These are phyloP conservation scores for Eledone cirrhosa DNA, from an alignment of 2,888 invertebrate genomes.

Conservation along the genomic window DNA sequence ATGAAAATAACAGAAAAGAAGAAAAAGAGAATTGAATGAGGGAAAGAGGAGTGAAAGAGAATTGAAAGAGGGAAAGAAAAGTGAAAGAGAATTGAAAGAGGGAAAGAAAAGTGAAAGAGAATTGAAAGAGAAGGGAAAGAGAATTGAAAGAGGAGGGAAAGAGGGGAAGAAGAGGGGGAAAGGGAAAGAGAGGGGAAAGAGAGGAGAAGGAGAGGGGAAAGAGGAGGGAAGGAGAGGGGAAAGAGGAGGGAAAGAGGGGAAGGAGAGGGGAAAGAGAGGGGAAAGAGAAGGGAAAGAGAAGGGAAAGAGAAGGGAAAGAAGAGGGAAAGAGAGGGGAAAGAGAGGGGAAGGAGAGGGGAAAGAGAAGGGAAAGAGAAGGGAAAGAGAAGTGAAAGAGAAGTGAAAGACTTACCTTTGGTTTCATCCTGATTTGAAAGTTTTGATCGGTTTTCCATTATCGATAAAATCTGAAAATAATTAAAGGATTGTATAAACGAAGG, in stretches of 20 bases:
- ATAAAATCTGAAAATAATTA: neutral
- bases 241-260: neutral
- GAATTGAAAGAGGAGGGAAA: neutral
- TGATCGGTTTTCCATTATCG: constrained; percentile 17
- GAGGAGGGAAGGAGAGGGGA: neutral
- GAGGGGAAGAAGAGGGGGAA: neutral
- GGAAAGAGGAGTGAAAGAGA: neutral
- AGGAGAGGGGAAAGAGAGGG: neutral
- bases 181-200: neutral
- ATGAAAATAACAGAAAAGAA: neutral
- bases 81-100: constrained; percentile 33
- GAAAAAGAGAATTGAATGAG: neutral
- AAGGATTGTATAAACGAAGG: too few relatives aligned
- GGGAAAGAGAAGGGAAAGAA: neutral
- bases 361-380: neutral
- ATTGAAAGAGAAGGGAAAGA: constrained; percentile 32
- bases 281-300: neutral
- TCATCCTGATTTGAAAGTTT: neutral
- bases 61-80: neutral
- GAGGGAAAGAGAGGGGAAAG: neutral
- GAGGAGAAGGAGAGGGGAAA: neutral
- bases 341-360: neutral
- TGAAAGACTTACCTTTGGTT: neutral
- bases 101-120: constrained; percentile 34
- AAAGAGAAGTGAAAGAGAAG: too few relatives aligned